Evolutionary conservation across 2,797 vertebrate species (phyloP).

Genomic region (Dipus sagitta): DNA sequence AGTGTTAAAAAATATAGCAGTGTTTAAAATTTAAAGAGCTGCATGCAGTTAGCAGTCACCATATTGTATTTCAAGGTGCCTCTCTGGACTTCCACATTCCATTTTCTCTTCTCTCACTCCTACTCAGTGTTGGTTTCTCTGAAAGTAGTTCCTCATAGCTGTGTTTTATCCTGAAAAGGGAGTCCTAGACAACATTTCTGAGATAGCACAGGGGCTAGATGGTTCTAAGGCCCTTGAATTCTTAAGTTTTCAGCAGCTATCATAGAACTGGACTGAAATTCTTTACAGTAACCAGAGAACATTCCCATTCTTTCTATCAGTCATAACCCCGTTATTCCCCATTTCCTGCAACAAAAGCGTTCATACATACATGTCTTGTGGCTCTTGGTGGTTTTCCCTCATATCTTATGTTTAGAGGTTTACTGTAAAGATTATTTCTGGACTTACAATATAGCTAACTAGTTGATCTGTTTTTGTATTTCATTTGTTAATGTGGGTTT

Average conservation of each 20-base stretch:
- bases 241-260: background rate
- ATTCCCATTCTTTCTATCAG: background rate
- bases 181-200: background rate
- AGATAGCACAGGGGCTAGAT: background rate
- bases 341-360: background rate
- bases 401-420: background rate
- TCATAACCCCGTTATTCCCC: background rate
- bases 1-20: background rate
- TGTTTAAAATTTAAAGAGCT: conserved; percentile 5
- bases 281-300: background rate
- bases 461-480: background rate
- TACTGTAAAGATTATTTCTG: background rate
- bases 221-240: background rate
- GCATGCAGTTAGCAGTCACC: background rate
- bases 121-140: background rate
- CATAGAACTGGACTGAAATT: conserved; percentile 1
- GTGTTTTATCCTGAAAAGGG: background rate
- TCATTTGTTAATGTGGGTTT: background rate
- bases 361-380: background rate
- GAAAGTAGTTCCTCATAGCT: background rate
- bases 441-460: conserved; percentile 37
- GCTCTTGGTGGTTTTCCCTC: background rate
- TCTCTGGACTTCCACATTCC: background rate
- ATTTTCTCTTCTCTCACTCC: background rate
- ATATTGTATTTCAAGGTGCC: background rate